Evolutionary conservation across 2,888 invertebrate species (phyloP).

Genomic region (Catocala fraxini): DNA sequence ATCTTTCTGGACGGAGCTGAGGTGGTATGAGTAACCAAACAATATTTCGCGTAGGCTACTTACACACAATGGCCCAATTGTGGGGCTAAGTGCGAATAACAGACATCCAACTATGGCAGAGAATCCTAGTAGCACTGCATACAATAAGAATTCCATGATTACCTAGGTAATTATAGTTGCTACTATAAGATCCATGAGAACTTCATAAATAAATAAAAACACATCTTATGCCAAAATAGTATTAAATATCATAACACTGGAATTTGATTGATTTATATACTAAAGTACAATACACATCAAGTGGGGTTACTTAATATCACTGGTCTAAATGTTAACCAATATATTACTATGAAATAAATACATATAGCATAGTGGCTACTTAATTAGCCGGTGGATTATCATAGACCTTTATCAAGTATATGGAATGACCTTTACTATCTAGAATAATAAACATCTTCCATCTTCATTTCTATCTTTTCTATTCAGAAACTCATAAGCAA

Average conservation of each 20-base stretch:
- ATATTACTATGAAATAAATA: background rate
- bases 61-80: no score
- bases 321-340: conserved; percentile 10
- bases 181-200: no score
- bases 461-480: conserved; percentile 8
- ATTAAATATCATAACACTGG: background rate
- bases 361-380: background rate
- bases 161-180: no score
- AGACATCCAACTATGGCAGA: no score
- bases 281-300: conserved; percentile 4
- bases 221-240: no score
- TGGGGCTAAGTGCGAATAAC: no score
- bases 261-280: background rate
- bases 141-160: no score
- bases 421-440: conserved; percentile 1
- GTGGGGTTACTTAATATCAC: conserved; percentile 41
- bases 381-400: background rate
- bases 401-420: conserved; percentile 2
- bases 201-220: no score
- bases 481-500: conserved; percentile 18
- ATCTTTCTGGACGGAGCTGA: no score
- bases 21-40: no score
- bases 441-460: conserved; percentile 2
- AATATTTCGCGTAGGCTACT: no score
- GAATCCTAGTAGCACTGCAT: no score